Evolutionary conservation across 2,113 vertebrate genomes (phyloP).

Genomic region (Chaetorhynchus papuensis): DNA sequence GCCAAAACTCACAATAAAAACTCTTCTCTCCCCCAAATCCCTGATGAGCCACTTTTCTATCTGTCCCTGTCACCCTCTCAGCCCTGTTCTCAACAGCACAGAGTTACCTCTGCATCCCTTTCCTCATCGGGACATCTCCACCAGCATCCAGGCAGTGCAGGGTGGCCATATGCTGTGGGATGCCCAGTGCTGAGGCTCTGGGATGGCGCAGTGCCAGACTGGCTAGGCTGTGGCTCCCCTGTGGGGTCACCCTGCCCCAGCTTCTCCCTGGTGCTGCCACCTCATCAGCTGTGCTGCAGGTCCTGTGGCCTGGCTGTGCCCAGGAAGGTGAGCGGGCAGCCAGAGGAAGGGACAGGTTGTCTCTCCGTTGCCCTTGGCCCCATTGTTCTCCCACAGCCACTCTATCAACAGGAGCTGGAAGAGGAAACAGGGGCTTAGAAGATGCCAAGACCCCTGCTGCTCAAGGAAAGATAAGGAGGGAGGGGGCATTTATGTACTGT

Average conservation of each 20-base stretch:
- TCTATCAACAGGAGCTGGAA: neutral
- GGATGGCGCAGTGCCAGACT: neutral
- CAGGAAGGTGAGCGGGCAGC: neutral
- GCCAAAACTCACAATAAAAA: neutral
- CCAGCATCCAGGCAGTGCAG: fast-evolving
- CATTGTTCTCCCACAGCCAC: neutral
- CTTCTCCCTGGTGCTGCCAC: neutral
- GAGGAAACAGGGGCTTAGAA: neutral
- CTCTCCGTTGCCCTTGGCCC: neutral
- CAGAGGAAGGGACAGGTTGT: neutral
- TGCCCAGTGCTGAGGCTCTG: fast-evolving
- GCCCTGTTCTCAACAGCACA: neutral
- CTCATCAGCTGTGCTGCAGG: fast-evolving
- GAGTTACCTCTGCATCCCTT: neutral
- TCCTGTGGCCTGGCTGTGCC: neutral
- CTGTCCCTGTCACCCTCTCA: neutral
- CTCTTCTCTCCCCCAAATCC: neutral
- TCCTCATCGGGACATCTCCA: neutral
- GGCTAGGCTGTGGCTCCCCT: neutral
- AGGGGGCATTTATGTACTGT: neutral
- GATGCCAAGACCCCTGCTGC: conserved; percentile 3
- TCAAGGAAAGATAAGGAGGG: neutral
- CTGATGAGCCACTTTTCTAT: neutral
- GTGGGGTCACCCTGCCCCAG: fast-evolving
- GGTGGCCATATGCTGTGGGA: neutral